These are phyloP conservation scores for Andinoacara biseriatus DNA, from an alignment of 2,113 vertebrate species.

Conservation along the genomic window DNA sequence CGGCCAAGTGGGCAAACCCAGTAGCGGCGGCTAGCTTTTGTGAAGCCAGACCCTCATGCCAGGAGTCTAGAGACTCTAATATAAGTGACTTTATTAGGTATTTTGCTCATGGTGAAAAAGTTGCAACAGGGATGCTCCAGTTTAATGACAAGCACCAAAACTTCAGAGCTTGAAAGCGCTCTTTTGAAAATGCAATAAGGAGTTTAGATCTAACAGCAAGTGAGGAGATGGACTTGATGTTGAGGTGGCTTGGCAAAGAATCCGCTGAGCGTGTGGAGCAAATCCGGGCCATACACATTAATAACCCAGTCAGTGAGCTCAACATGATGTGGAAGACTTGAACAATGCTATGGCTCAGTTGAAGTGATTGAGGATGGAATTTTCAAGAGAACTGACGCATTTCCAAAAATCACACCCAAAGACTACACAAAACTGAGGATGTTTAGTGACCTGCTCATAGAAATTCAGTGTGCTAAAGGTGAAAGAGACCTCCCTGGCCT, in stretches of 20 bases:
- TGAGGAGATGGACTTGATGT: not conserved
- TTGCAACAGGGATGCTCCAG: not conserved
- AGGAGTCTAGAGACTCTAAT: not conserved
- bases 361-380: not conserved
- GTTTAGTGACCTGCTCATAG: not conserved
- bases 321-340: not conserved
- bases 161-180: not conserved
- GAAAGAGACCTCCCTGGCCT: not conserved
- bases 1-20: not conserved
- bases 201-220: not conserved
- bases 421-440: not conserved
- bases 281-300: not conserved
- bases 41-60: not conserved
- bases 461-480: not conserved
- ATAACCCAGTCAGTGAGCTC: not conserved
- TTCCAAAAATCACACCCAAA: not conserved
- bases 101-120: not conserved
- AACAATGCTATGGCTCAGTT: not conserved
- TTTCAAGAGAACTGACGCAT: not conserved
- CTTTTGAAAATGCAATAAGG: not conserved
- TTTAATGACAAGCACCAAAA: not conserved
- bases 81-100: not conserved
- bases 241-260: not conserved
- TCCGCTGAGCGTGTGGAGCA: not conserved
- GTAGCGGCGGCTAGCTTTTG: not conserved